Conservation (phyloP, 2,797 vertebrate genomes). For the Morelia viridis region DNA sequence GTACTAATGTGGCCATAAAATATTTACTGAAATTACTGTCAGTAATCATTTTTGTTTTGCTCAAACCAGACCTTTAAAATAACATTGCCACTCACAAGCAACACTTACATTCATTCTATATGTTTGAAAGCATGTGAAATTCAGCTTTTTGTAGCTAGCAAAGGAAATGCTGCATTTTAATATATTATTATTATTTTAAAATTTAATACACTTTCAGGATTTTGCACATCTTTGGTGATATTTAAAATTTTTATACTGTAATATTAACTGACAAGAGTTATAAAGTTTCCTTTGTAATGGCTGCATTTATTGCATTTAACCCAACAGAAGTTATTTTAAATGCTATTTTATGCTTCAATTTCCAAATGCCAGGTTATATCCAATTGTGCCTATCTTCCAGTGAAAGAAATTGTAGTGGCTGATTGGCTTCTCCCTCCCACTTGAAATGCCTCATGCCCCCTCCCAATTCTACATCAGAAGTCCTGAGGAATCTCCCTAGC, state of each 20-base stretch:
- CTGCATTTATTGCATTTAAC: conserved; percentile 63
- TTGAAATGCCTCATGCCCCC: not conserved
- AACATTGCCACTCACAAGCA: conserved; percentile 53
- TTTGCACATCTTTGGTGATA: conserved; percentile 63
- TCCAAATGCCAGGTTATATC: conserved; percentile 63
- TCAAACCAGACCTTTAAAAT: conserved; percentile 48
- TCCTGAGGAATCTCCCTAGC: not conserved
- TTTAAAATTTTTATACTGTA: conserved; percentile 38
- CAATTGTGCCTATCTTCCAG: conserved; percentile 65
- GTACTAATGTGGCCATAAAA: conserved; percentile 52
- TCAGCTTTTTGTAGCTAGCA: conserved; percentile 42
- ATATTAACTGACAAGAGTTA: conserved; percentile 40
- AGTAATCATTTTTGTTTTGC: conserved; percentile 47
- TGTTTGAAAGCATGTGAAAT: conserved; percentile 48
- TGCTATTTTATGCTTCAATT: conserved; percentile 61
- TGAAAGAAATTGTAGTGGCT: conserved; percentile 13
- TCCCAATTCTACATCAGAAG: not conserved
- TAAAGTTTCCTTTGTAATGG: conserved; percentile 60
- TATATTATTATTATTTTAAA: conserved; percentile 30
- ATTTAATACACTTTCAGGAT: conserved; percentile 49
- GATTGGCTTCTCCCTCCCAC: not conserved
- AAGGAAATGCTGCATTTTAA: conserved; percentile 57
- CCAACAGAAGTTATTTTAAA: conserved; percentile 60
- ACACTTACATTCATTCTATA: conserved; percentile 60
- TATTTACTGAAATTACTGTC: conserved; percentile 44